Percentiles rank a stretch among this genome's conserved stretches.
Evolutionary conservation across 2,113 vertebrate genomes (phyloP).

Genomic region (Chaetura pelagica): DNA sequence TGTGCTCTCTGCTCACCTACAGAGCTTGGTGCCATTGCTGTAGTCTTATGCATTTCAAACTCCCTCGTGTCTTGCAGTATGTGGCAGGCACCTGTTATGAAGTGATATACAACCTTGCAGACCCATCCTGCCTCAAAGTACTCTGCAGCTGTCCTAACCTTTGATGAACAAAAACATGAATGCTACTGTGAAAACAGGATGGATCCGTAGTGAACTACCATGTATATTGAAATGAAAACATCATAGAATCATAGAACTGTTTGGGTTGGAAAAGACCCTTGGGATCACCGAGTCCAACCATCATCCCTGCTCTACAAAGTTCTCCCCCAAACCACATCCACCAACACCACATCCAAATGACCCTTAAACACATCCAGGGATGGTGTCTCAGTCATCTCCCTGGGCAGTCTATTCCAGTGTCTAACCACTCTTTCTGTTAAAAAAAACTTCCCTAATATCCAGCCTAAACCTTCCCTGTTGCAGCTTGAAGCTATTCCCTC

Average conservation of each 20-base stretch:
- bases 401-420: too few relatives aligned
- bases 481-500: too few relatives aligned
- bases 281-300: too few relatives aligned
- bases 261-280: too few relatives aligned
- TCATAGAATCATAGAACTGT: not conserved
- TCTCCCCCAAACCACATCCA: too few relatives aligned
- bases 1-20: not conserved
- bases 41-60: accelerated
- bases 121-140: not conserved
- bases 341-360: too few relatives aligned
- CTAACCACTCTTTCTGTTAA: too few relatives aligned
- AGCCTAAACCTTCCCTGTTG: too few relatives aligned
- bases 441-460: too few relatives aligned
- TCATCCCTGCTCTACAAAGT: too few relatives aligned
- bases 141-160: not conserved
- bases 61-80: accelerated
- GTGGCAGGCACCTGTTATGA: accelerated
- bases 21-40: not conserved
- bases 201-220: not conserved
- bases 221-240: not conserved
- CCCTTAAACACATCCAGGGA: too few relatives aligned
- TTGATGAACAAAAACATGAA: not conserved
- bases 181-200: not conserved
- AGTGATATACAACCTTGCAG: not conserved
- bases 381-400: too few relatives aligned